phyloP scores from a whole-genome alignment of 2,797 vertebrate genomes.

The Urophycis tenuis region DNA sequence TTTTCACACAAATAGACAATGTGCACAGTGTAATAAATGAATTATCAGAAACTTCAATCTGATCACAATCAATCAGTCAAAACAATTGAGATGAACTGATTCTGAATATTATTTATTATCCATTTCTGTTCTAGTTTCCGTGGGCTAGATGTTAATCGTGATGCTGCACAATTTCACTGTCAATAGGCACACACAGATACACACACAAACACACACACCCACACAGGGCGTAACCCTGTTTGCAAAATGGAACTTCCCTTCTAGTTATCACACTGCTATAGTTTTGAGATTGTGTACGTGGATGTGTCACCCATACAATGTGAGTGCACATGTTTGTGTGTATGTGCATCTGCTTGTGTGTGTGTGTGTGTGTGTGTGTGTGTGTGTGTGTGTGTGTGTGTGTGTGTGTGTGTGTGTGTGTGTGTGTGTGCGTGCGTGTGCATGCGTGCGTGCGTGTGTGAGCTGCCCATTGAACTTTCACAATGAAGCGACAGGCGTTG shows the following conservation, averaged over 20 bases:
- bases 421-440: not conserved
- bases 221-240: conserved; percentile 4
- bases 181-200: not conserved
- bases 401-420: not conserved
- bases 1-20: no score
- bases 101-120: no score
- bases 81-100: not conserved
- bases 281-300: conserved; percentile 16
- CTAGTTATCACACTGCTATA: conserved; percentile 21
- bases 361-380: not conserved
- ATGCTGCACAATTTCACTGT: not conserved
- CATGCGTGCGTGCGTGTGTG: not conserved
- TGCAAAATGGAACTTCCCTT: conserved; percentile 45
- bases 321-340: conserved; percentile 19
- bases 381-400: not conserved
- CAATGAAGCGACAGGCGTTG: not conserved
- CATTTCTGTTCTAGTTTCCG: not conserved
- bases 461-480: not conserved
- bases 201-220: not conserved
- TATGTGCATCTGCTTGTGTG: conserved; percentile 9
- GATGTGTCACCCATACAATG: conserved; percentile 2
- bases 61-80: no score
- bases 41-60: no score
- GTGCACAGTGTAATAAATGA: no score
- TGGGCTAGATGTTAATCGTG: not conserved